These are phyloP conservation scores for Balearica regulorum DNA, from an alignment of 2,797 vertebrate species.

Conservation along the genomic window DNA sequence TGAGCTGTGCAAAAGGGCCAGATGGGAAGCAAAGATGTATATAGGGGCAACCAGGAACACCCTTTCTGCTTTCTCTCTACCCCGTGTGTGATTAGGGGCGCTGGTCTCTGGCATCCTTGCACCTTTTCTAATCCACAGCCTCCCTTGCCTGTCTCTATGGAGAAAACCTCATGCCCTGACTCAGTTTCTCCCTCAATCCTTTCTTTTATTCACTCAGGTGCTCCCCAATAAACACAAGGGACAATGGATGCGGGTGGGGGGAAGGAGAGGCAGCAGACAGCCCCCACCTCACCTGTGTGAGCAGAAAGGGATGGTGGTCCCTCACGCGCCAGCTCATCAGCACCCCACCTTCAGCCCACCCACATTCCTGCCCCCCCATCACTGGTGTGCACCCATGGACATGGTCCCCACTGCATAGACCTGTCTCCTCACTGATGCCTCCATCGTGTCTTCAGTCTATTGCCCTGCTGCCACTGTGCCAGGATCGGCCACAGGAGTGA, in stretches of 20 bases:
- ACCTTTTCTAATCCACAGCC: background rate
- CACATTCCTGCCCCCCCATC: accelerated
- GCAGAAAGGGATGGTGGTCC: background rate
- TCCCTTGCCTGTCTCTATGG: background rate
- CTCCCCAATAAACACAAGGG: background rate
- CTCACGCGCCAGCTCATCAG: background rate
- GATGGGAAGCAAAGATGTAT: background rate
- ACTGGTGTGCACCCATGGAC: background rate
- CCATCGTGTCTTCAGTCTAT: background rate
- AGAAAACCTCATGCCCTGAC: background rate
- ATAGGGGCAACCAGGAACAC: background rate
- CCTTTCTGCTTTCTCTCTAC: background rate
- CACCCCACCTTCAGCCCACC: background rate
- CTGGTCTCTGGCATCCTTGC: background rate
- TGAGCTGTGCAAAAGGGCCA: background rate
- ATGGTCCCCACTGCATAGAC: background rate
- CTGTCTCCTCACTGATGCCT: background rate
- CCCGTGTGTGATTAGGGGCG: accelerated
- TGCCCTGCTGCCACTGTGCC: background rate
- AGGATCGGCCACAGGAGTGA: background rate
- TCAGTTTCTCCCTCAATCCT: background rate
- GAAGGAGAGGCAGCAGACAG: background rate
- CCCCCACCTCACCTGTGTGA: background rate
- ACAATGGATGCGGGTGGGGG: background rate
- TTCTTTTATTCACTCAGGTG: background rate